Evolutionary conservation across 2,113 vertebrate genomes (phyloP), one percentile per base, ranked within the genome.

Genomic region (Tupaia tana): DNA sequence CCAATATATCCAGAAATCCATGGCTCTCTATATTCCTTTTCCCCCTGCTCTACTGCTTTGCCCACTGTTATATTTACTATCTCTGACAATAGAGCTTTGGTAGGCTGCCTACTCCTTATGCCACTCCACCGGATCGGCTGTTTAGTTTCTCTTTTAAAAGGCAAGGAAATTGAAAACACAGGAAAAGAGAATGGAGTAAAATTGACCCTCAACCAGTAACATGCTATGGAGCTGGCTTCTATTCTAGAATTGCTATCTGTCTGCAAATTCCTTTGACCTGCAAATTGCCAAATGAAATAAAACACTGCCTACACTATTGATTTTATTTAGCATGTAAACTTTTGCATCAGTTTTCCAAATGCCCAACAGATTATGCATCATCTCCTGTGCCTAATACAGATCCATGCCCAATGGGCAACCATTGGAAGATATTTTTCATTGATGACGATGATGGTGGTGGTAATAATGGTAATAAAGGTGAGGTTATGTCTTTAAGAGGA

Each of bases 1-100:
- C 58, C 11, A 0, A 18, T 89, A 90, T 90, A 92, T 96, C 94
- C 94, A 92, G 95, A 96, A 95, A 95, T 84, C 19, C 34, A 93
- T 58, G 69, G 54, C 70, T 52, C 58, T 64, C 61, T 83, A 43
- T 43, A 43, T 93, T 95, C 27, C 77, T n/a, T 79, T 2, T 0
- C 70, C 73, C 75, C 95, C 70, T 92, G 79, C 95, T 93, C 73
- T 74, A 96, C 89, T 86, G 77, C 94, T 94, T 70, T 90, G 80
- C 83, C 80, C 91, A 31, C 0, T 10, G 6, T n/a, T 54, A 1
- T 27, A 1, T 66, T 63, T 69, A 20, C 64, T 61, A 1, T 80
- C 31, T 10, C 34, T 69, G 14, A 31, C 12, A 12, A 3, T 43
- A 22, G 34, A 71, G n/a, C 25, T 54, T 77, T 59, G 64, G 34